Evolutionary conservation across 2,888 invertebrate species (phyloP).

Genomic region (Hydraecia micacea): DNA sequence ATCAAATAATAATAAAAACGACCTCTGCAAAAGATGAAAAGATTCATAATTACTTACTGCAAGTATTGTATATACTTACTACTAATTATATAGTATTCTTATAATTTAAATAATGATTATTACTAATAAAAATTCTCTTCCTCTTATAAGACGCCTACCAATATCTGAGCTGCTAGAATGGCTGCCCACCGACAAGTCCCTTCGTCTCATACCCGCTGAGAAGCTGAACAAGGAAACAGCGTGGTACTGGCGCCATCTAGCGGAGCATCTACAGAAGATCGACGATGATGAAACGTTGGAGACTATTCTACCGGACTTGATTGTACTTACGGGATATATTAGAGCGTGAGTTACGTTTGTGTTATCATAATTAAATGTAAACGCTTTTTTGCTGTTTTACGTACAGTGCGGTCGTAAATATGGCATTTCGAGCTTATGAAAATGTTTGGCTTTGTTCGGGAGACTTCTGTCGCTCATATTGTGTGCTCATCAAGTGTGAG

Average conservation of each 20-base stretch:
- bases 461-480: not conserved
- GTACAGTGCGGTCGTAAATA: no score
- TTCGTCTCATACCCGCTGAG: slow-evolving; percentile 85
- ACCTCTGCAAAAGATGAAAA: no score
- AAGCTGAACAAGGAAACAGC: slow-evolving; percentile 87
- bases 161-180: slow-evolving; percentile 88
- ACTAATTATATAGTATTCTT: not conserved
- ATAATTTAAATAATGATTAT: not conserved
- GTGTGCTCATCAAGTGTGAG: not conserved
- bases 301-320: slow-evolving; percentile 92
- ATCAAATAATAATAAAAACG: no score
- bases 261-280: slow-evolving; percentile 84
- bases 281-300: slow-evolving; percentile 91
- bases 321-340: slow-evolving; percentile 93
- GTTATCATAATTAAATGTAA: not conserved
- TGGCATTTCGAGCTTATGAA: not conserved
- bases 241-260: slow-evolving; percentile 89
- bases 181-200: slow-evolving; percentile 84
- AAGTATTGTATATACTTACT: not conserved
- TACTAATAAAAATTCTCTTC: not conserved
- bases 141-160: slow-evolving; percentile 82
- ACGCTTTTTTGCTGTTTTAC: not conserved
- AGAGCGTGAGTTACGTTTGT: slow-evolving; percentile 89
- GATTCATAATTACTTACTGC: not conserved
- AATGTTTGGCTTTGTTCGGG: not conserved